Conservation (phyloP, 1,140 invertebrate genomes). For the Argopecten irradians region DNA sequence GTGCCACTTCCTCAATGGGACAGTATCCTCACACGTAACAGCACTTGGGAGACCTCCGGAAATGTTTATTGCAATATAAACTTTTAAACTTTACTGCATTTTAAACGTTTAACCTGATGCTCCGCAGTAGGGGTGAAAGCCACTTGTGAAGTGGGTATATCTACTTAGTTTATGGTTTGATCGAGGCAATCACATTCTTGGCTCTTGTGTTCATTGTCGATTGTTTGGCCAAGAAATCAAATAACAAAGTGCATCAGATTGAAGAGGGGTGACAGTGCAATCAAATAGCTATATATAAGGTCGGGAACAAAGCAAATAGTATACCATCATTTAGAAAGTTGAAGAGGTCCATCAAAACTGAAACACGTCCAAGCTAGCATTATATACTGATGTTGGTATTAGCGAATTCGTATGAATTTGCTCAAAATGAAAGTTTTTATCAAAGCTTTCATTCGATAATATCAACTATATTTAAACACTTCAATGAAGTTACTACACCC, state of each 20-base stretch:
- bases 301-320: neutral
- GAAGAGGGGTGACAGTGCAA: neutral
- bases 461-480: too few relatives aligned
- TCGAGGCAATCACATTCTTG: neutral
- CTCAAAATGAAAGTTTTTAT: too few relatives aligned
- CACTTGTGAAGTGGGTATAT: neutral
- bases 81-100: neutral
- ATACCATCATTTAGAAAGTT: neutral
- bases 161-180: neutral
- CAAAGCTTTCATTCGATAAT: too few relatives aligned
- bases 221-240: neutral
- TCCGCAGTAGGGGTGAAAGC: neutral
- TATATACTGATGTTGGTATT: too few relatives aligned
- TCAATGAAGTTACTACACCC: too few relatives aligned
- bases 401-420: too few relatives aligned
- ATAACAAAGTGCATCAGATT: neutral
- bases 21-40: neutral
- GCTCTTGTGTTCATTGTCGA: neutral
- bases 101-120: neutral
- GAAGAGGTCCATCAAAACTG: neutral
- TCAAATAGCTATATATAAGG: neutral
- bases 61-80: slow-evolving; percentile 12
- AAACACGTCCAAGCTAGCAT: too few relatives aligned
- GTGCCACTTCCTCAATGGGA: neutral
- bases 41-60: neutral